Percentiles rank a stretch among this genome's conserved stretches.
These are phyloP conservation scores for Myotis myotis DNA, from an alignment of 2,797 vertebrate genomes.

Conservation along the genomic window DNA sequence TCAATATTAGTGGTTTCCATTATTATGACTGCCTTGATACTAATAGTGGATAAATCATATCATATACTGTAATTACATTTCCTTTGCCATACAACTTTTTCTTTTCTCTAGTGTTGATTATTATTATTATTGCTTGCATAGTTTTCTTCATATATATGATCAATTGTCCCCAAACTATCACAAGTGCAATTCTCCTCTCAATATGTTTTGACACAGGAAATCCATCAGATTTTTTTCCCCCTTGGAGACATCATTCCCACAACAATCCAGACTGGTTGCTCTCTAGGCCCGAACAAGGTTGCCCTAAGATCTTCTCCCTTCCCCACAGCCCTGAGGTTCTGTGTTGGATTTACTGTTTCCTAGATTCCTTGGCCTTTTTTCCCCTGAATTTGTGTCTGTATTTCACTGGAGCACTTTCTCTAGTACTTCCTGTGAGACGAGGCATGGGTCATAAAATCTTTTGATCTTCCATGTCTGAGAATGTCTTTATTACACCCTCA, in stretches of 20 bases:
- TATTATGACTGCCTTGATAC: neutral
- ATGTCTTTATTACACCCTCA: neutral
- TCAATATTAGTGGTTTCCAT: neutral
- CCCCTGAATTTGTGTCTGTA: neutral
- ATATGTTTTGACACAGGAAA: conserved; percentile 14
- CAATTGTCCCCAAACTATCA: neutral
- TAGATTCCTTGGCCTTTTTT: neutral
- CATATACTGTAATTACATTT: conserved; percentile 32
- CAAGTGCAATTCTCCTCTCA: conserved; percentile 22
- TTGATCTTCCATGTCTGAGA: neutral
- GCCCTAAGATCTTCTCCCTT: neutral
- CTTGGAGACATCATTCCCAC: neutral
- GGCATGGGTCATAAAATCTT: conserved; percentile 9
- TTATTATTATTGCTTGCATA: neutral
- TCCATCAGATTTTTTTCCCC: neutral
- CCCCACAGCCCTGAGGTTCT: neutral
- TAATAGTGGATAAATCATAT: conserved; percentile 13
- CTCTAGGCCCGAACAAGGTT: neutral
- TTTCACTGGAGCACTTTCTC: conserved; percentile 1
- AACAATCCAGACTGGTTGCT: neutral
- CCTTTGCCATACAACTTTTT: neutral
- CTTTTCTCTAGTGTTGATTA: conserved; percentile 14
- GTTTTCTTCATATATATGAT: conserved; percentile 36
- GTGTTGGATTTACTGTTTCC: conserved; percentile 3
- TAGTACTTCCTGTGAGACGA: conserved; percentile 13